Base-by-base conservation (phyloP, 2,797 vertebrate species). In the Alcedo atthis region DNA sequence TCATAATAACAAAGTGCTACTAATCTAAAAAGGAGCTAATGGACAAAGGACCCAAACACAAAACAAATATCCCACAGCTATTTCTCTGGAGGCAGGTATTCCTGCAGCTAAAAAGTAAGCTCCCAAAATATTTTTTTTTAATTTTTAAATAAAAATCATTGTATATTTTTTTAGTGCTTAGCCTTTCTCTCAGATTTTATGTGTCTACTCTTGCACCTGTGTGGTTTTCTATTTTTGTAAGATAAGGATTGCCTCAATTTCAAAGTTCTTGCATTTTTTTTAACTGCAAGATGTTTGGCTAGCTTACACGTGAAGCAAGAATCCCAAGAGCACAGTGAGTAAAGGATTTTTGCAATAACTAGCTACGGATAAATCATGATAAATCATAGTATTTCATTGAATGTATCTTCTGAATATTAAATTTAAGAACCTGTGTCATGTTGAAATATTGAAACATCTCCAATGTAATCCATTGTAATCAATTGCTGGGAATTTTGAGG, bases 401-500 rank as follows among this genome's bases (percentile, higher is more conserved):
- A 95, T 93, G 94, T 94, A 59, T 94, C 92, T 94, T 91, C 85
- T 83, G 82, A 92, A 95, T 95, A 95, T 94, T 94, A 85, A 76
- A 95, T 93, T 94, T 94, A 87, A 83, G 53, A 94, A 91, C 73
- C 48, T 53, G 43, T 93, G 92, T 94, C 92, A 94, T 83, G 71
- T 83, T 94, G 92, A 94, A 94, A 92, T 95, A 95, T 87, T 92
- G 93, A 87, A 89, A 85, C 92, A 93, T 87, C 87, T 92, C 58
- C 2, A 3, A 6, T 66, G 69, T 87, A 93, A 96, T 89, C 79
- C 46, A 77, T 73, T 49, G 69, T 68, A 90, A 94, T 90, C 75
- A 79, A 59, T 92, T 95, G 76, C 30, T 71, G 80, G 43, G 45
- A 89, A 42, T 82, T 90, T 75, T 85, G 87, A 87, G 33, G 40